Evolutionary conservation across 2,888 invertebrate genomes (phyloP), one percentile per base, ranked within the genome.

Genomic region (Thymelicus acteon): DNA sequence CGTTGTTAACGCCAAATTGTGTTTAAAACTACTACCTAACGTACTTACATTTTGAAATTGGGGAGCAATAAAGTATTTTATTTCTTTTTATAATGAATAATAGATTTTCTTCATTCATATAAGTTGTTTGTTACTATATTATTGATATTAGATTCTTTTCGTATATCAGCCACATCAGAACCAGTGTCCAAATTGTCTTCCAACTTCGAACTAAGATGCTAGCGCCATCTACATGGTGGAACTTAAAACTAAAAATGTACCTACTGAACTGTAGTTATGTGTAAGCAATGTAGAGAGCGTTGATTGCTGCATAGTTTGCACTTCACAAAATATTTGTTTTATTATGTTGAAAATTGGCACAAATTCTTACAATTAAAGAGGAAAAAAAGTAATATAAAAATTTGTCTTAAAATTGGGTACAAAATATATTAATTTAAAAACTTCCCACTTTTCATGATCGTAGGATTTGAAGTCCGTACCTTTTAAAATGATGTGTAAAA

Each of bases 171-270:
- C 15, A 7, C 8, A 52, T 15, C 6, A 52, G 15, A 52, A 52
- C 15, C 13, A 7, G 39, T 60, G n/a, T n/a, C 39, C 40, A 40
- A 40, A 0, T 8, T 40, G 40, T 40, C 7, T 39, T 8, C 7
- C 40, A 8, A 7, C 40, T 8, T 40, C 8, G 7, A 40, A 40
- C 19, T 52, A 8, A 15, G 15, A 52, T 62, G 7, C 24, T 48
- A 49, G 52, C 64, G 64, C 64, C 64, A 64, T 64, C 64, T 64
- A 12, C 52, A 19, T 10, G 7, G 39, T 12, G 4, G 6, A 7
- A 7, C 39, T 15, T 39, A 10, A 52, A 40, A 39, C 40, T 48
- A 7, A 10, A 15, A 40, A 19, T 52, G 40, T 40, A 40, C 48
- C 7, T 15, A 8, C 8, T 8, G 8, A 12, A 2, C 10, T 5